A percentile compares a stretch with the other conserved stretches of the same genome.
Evolutionary conservation across 2,888 invertebrate species (phyloP).

Genomic region (Acheta domesticus): DNA sequence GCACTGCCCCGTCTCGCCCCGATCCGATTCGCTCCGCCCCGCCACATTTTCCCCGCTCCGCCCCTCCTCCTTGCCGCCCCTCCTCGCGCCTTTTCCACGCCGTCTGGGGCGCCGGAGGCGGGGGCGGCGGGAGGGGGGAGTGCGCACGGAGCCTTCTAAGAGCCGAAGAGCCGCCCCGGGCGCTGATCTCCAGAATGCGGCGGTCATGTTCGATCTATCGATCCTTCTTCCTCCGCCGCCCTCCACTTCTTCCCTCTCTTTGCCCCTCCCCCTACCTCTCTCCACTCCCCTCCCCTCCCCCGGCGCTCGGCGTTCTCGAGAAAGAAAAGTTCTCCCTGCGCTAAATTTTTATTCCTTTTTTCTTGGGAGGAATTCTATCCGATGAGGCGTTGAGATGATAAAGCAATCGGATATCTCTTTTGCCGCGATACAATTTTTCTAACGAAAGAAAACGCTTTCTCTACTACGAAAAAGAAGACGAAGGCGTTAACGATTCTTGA

Average conservation of each 20-base stretch:
- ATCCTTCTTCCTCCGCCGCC: background rate
- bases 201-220: constrained; percentile 18
- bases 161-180: background rate
- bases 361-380: background rate
- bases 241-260: background rate
- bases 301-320: background rate
- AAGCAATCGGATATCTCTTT: constrained; percentile 18
- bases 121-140: background rate
- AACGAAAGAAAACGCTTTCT: constrained; percentile 7
- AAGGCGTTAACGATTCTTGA: too few relatives aligned
- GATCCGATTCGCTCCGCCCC: too few relatives aligned
- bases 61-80: too few relatives aligned
- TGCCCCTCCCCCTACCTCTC: background rate
- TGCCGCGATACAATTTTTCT: constrained; percentile 18
- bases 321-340: background rate
- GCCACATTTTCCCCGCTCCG: too few relatives aligned
- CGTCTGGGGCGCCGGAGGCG: background rate
- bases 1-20: too few relatives aligned
- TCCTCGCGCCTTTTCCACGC: too few relatives aligned
- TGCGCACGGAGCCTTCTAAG: background rate
- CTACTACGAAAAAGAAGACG: background rate
- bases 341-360: constrained; percentile 18
- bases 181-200: constrained; percentile 9
- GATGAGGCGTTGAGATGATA: constrained; percentile 8
- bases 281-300: background rate